Evolutionary conservation across 1,140 invertebrate genomes (phyloP), one percentile per base, ranked within the genome.

Genomic region (Cryptotermes secundus): DNA sequence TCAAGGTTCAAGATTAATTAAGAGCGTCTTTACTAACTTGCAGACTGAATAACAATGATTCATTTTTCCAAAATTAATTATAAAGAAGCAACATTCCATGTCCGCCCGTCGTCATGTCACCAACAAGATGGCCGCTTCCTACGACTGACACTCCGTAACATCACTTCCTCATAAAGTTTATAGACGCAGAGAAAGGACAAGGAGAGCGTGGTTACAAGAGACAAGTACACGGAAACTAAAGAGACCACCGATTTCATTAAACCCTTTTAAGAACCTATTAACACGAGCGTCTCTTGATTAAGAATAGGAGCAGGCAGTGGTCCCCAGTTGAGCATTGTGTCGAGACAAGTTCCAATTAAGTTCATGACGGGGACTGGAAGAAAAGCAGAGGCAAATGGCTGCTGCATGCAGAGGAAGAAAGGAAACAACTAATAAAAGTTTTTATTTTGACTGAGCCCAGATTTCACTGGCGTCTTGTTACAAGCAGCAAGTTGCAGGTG

Each of bases 341-440:
- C 26, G 59, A n/a, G 59, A n/a, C n/a, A 72, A 72, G 59, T 72
- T 72, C 59, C 59, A 72, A 72, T 72, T 72, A 72, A 72, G 59
- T n/a, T 72, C 26, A 72, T 72, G 59, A 72, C n/a, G 59, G 26
- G 59, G 59, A 72, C 4, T 38, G 38, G 38, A 38, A 38, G 4
- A 31, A 1, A 9, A 72, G 59, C 59, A 72, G n/a, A n/a, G n/a
- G 7, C 59, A n/a, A 72, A 26, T 72, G 26, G 59, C 59, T 9
- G 59, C 45, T 1, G 45, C 14, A 19, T 22, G 19, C 45, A 19
- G 19, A 22, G 45, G 16, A 19, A 49, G 16, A 49, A 49, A 49
- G 2, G 14, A 31, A n/a, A n/a, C 12, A 31, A 14, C 59, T 72
- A 72, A 72, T 72, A 72, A 72, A 59, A 16, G 16, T 2, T 26